phyloP scores from a whole-genome alignment of 2,113 vertebrate genomes.

The Gymnocephalus cernua region DNA sequence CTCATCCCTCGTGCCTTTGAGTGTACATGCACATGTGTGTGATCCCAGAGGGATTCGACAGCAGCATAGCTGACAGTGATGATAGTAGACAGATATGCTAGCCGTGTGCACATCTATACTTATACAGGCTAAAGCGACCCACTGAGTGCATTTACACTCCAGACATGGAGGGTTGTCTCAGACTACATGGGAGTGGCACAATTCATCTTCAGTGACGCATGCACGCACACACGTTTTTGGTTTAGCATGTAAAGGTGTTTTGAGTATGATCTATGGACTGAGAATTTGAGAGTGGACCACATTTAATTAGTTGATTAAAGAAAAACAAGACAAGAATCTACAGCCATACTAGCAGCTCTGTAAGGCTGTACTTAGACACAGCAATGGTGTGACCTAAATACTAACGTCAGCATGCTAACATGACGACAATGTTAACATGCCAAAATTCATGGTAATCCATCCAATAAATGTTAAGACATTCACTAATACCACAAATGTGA shows the following conservation, averaged over 20 bases:
- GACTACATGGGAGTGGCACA: constrained; percentile 3
- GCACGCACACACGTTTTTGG: background rate
- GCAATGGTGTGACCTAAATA: background rate
- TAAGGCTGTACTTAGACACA: no score
- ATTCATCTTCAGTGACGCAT: background rate
- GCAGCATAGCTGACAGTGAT: constrained; percentile 40
- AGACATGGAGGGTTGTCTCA: constrained; percentile 11
- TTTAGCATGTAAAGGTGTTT: background rate
- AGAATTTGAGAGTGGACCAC: background rate
- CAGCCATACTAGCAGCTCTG: no score
- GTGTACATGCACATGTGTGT: constrained; percentile 26
- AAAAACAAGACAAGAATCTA: background rate
- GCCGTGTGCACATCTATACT: constrained; percentile 7
- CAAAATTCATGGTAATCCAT: background rate
- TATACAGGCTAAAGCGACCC: constrained; percentile 11
- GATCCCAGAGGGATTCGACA: constrained; percentile 36
- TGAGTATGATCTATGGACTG: background rate
- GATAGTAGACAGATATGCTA: constrained; percentile 48
- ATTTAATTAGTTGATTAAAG: background rate
- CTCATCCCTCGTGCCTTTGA: constrained; percentile 34
- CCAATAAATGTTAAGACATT: background rate
- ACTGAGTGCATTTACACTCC: constrained; percentile 7
- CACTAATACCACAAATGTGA: background rate
- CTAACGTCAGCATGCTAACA: background rate
- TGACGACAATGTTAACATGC: background rate